Percentiles rank a stretch among this genome's conserved stretches.
These are phyloP conservation scores for Melanaphis sacchari DNA, from an alignment of 1,140 invertebrate species.

Conservation along the genomic window DNA sequence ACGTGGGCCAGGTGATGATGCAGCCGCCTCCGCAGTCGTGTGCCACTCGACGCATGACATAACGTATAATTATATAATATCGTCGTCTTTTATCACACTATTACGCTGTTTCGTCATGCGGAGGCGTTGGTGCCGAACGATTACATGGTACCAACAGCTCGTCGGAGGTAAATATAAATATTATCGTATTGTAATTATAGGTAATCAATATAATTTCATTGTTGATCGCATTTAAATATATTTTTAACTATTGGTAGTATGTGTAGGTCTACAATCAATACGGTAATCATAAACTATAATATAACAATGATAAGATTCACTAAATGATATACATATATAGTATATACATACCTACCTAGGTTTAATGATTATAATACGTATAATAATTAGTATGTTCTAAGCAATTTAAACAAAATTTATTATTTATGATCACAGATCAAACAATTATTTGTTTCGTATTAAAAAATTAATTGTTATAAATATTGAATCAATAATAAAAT, in stretches of 20 bases:
- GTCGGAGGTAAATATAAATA: background rate
- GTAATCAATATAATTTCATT: no score
- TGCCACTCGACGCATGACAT: background rate
- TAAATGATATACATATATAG: no score
- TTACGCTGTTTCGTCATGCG: background rate
- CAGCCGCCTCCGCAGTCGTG: background rate
- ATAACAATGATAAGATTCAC: no score
- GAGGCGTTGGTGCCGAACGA: background rate
- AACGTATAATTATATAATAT: background rate
- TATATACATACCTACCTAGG: no score
- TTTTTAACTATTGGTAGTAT: no score
- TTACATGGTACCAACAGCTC: background rate
- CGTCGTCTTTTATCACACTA: no score
- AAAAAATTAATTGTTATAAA: background rate
- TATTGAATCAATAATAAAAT: background rate
- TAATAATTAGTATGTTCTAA: no score
- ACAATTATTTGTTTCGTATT: background rate
- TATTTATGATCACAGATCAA: background rate
- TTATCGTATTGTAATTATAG: background rate
- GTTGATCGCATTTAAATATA: no score
- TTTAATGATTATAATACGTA: no score
- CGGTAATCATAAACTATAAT: no score
- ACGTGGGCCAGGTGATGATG: conserved; percentile 61
- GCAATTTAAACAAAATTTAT: background rate
- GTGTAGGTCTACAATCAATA: no score